phyloP scores from a whole-genome alignment of 2,888 invertebrate species.

The Iselma pallidipennis region DNA sequence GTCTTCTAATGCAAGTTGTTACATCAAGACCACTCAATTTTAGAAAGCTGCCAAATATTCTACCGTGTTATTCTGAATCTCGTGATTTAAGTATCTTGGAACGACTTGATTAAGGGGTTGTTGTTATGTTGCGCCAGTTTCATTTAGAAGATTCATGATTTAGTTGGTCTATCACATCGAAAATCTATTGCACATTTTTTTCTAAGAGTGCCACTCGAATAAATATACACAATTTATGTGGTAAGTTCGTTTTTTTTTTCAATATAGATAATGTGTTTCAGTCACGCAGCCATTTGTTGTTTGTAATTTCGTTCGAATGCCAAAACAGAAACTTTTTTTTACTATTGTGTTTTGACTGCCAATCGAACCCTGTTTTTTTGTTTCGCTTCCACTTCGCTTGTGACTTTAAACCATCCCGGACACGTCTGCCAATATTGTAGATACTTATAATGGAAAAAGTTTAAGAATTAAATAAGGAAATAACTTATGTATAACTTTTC shows the following conservation, averaged over 20 bases:
- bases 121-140: background rate
- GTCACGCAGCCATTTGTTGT: background rate
- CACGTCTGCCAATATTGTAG: slow-evolving; percentile 3
- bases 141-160: background rate
- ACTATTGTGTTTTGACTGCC: slow-evolving; percentile 5
- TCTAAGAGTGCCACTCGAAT: background rate
- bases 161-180: background rate
- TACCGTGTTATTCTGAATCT: too few relatives aligned
- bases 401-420: background rate
- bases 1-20: too few relatives aligned
- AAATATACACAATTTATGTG: background rate
- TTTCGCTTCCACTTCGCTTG: background rate
- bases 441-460: slow-evolving; percentile 7
- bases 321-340: background rate
- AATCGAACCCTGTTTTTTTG: background rate
- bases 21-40: too few relatives aligned
- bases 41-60: too few relatives aligned
- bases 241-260: background rate
- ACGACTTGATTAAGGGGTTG: background rate
- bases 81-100: too few relatives aligned
- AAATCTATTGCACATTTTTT: background rate
- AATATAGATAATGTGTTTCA: background rate
- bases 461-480: slow-evolving; percentile 5
- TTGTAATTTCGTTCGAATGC: background rate
- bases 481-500: slow-evolving; percentile 3